Evolutionary conservation across 1,140 invertebrate species (phyloP).

Genomic region (Sarcophaga peregrina): DNA sequence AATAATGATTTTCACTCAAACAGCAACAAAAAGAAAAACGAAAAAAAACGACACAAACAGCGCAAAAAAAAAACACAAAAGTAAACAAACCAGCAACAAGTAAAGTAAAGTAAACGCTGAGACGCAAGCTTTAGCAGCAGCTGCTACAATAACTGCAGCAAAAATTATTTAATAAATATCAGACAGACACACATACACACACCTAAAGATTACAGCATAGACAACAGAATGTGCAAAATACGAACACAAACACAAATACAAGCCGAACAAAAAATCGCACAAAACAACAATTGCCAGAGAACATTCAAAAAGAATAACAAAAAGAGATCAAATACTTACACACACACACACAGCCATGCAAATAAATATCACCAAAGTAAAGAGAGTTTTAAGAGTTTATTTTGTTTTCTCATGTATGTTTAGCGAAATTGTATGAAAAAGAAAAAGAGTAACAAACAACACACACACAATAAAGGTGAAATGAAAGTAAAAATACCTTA

Average conservation of each 20-base stretch:
- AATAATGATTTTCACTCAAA: background rate
- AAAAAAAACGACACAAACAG: background rate
- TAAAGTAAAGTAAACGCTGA: constrained; percentile 18
- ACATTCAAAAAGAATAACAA: background rate
- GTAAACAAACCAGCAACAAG: constrained; percentile 36
- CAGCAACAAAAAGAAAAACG: background rate
- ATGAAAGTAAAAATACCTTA: too few species aligned
- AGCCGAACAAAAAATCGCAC: too few species aligned
- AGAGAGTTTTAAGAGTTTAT: background rate
- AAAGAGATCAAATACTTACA: constrained; percentile 10
- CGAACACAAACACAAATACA: constrained; percentile 6
- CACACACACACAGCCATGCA: background rate
- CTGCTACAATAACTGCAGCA: constrained; percentile 35
- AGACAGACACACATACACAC: background rate
- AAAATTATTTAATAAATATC: constrained; percentile 42
- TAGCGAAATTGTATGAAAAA: background rate
- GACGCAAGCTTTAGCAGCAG: background rate
- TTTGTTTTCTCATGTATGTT: background rate
- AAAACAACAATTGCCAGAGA: background rate
- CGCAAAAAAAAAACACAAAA: constrained; percentile 39
- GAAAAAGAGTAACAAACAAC: background rate
- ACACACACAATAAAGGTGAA: too few species aligned
- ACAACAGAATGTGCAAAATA: background rate
- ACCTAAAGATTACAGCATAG: too few species aligned
- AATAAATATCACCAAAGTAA: too few species aligned